These are phyloP conservation scores for Augochlorella aurata DNA, from an alignment of 2,888 invertebrate species.

Conservation along the genomic window DNA sequence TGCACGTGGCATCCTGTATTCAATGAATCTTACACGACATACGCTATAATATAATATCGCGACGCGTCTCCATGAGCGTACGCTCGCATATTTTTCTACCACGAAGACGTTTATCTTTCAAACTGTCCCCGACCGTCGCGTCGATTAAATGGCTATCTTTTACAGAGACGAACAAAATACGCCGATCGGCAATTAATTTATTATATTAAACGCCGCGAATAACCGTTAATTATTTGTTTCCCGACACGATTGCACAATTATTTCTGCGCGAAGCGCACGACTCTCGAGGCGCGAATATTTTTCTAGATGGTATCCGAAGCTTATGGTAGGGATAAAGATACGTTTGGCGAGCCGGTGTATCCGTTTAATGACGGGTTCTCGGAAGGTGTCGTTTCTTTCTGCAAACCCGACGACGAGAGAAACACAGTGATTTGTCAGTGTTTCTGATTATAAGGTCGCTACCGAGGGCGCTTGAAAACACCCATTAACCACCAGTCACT, in stretches of 20 bases:
- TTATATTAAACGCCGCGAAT: background rate
- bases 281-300: background rate
- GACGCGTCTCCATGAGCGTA: background rate
- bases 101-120: no score
- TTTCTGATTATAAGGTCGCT: conserved; percentile 51
- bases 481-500: conserved; percentile 18
- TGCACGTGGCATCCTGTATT: conserved; percentile 15
- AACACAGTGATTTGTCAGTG: conserved; percentile 55
- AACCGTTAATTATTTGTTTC: background rate
- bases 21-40: conserved; percentile 2
- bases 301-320: background rate
- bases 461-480: conserved; percentile 28
- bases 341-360: conserved; percentile 13
- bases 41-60: background rate
- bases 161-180: background rate
- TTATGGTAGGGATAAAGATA: conserved; percentile 33
- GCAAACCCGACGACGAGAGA: conserved; percentile 28
- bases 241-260: conserved; percentile 14
- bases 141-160: no score
- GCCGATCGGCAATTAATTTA: background rate
- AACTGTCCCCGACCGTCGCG: no score
- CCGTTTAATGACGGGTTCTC: conserved; percentile 41
- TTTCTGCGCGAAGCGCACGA: background rate
- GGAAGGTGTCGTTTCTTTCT: conserved; percentile 44
- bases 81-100: background rate